Evolutionary conservation across 2,888 invertebrate species (phyloP).

Genomic region (Phorcus lineatus): DNA sequence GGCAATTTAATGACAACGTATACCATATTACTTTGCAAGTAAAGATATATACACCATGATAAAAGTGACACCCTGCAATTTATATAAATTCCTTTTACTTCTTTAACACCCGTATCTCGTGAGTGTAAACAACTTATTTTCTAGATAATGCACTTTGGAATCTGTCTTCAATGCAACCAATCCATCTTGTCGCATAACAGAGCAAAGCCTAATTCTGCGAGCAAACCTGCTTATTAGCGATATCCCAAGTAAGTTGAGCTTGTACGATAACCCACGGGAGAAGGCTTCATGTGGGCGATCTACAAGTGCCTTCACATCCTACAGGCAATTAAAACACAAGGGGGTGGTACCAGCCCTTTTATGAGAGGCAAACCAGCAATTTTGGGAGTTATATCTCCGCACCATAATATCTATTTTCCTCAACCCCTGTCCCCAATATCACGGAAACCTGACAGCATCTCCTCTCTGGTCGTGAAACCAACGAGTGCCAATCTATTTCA

Average conservation of each 20-base stretch:
- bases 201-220: too few species aligned
- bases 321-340: neutral
- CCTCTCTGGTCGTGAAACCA: neutral
- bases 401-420: constrained; percentile 8
- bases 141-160: too few species aligned
- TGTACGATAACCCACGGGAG: neutral
- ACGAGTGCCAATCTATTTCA: neutral
- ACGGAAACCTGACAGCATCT: neutral
- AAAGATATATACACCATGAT: too few species aligned
- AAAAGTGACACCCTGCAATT: too few species aligned
- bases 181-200: too few species aligned
- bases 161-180: too few species aligned
- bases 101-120: too few species aligned
- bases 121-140: too few species aligned
- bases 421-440: neutral
- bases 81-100: too few species aligned
- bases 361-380: neutral
- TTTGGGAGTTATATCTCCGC: neutral
- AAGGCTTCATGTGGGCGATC: neutral
- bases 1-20: too few species aligned
- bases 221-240: neutral
- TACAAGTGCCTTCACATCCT: neutral
- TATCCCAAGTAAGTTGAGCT: neutral
- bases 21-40: too few species aligned
- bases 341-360: neutral